Evolutionary conservation across 1,140 invertebrate species (phyloP), one percentile per base, ranked within the genome.

Genomic region (Sitobion miscanthi): DNA sequence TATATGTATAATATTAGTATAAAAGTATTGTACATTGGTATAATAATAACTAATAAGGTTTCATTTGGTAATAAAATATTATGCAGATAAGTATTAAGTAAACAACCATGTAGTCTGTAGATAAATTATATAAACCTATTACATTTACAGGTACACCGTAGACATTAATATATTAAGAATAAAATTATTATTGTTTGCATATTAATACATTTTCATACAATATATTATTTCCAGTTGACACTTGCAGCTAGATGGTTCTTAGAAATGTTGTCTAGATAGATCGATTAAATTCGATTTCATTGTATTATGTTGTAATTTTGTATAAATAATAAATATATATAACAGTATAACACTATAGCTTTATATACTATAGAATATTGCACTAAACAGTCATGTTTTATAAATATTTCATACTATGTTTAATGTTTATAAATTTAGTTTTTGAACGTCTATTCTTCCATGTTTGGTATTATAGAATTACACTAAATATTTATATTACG

Each of bases 51-150:
- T n/a, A 54, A 54, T 77, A 69, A 69, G 62, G 30, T 77, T 77
- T 77, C 62, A 77, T 69, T 69, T n/a, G 14, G 62, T n/a, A 77
- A 77, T 77, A 77, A 77, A 77, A 77, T n/a, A 77, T 77, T 77
- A 77, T 77, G 62, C 14, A 77, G 62, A 77, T 14, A n/a, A 77
- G 62, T 77, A 77, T n/a, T 77, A n/a, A 77, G 62, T 77, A n/a
- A 14, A 77, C 30, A 77, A 77, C 14, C 30, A 30, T n/a, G 62
- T 77, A 77, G 62, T 77, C 14, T 77, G 62, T 77, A n/a, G 62
- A 77, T 77, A 77, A 77, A 77, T 77, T 4, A 77, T 77, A 77
- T 77, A 77, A 77, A 77, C 14, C 62, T n/a, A 77, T 77, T 77
- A 77, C 62, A 77, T 77, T 77, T n/a, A 77, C 62, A 35, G 62